Evolutionary conservation across 2,888 invertebrate genomes (phyloP).

Genomic region (Drosophila kuntzei): DNA sequence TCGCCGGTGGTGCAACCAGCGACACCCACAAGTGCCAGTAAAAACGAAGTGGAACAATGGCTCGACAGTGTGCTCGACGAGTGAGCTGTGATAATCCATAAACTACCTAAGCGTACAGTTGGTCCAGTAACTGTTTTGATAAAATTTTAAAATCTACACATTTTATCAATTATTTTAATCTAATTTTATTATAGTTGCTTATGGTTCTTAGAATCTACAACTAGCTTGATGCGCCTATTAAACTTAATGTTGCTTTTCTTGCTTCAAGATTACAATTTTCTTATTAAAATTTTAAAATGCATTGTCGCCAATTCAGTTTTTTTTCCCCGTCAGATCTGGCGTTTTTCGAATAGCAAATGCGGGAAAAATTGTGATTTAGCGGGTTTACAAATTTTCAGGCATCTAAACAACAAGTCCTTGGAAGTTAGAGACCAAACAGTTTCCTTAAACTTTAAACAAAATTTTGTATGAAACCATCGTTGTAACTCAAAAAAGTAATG

Average conservation of each 20-base stretch:
- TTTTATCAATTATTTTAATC: neutral
- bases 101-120: neutral
- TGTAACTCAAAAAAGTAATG: too few species aligned
- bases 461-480: too few species aligned
- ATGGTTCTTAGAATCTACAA: neutral
- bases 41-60: conserved; percentile 84
- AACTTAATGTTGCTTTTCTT: fast-evolving
- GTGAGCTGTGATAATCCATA: conserved; percentile 34
- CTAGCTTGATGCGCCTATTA: neutral
- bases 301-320: too few species aligned
- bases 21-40: conserved; percentile 45
- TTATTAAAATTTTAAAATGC: neutral
- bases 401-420: too few species aligned
- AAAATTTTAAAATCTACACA: neutral
- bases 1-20: conserved; percentile 37
- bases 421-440: too few species aligned
- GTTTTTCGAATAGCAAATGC: too few species aligned
- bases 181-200: neutral
- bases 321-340: too few species aligned
- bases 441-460: too few species aligned
- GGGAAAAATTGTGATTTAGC: too few species aligned
- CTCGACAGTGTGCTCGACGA: conserved; percentile 84
- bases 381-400: too few species aligned
- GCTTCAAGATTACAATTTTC: too few species aligned
- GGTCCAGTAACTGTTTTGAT: neutral